Percentiles rank a stretch among this genome's conserved stretches.
Evolutionary conservation across 2,888 invertebrate species (phyloP).

Genomic region (Cosmia trapezina): DNA sequence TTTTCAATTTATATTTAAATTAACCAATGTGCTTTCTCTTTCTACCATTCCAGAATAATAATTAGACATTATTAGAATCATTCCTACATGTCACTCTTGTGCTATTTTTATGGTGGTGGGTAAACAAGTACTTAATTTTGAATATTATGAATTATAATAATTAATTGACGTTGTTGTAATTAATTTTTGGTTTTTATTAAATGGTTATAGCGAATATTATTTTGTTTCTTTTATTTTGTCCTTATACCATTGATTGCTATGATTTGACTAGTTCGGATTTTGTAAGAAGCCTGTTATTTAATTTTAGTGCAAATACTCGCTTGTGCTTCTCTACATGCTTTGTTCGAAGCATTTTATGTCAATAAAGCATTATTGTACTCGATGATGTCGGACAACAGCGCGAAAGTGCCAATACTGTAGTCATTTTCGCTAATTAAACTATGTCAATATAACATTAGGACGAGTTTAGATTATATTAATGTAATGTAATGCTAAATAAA

Average conservation of each 20-base stretch:
- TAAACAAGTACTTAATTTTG: conserved; percentile 80
- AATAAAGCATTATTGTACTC: conserved; percentile 66
- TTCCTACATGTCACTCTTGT: conserved; percentile 65
- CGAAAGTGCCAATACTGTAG: conserved; percentile 79
- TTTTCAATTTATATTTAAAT: conserved; percentile 32
- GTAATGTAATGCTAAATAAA: conserved; percentile 70
- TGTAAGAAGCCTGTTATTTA: conserved; percentile 29
- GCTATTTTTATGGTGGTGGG: conserved; percentile 80
- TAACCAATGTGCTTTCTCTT: conserved; percentile 37
- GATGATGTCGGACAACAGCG: conserved; percentile 58
- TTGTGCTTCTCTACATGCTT: not conserved
- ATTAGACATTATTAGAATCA: conserved; percentile 60
- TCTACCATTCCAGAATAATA: conserved; percentile 53
- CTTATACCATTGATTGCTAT: conserved; percentile 56
- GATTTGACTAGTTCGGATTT: conserved; percentile 37
- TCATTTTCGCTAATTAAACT: conserved; percentile 81
- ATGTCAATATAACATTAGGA: conserved; percentile 81
- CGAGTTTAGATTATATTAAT: conserved; percentile 67
- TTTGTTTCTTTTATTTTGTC: conserved; percentile 76
- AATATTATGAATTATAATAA: conserved; percentile 69
- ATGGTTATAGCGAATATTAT: conserved; percentile 79
- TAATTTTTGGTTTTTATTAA: conserved; percentile 86
- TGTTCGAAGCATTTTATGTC: conserved; percentile 38
- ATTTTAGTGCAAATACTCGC: conserved; percentile 21
- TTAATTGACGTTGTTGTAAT: conserved; percentile 79